Base-by-base conservation (phyloP, 2,888 invertebrate species). In the Acanthopleura granulata region DNA sequence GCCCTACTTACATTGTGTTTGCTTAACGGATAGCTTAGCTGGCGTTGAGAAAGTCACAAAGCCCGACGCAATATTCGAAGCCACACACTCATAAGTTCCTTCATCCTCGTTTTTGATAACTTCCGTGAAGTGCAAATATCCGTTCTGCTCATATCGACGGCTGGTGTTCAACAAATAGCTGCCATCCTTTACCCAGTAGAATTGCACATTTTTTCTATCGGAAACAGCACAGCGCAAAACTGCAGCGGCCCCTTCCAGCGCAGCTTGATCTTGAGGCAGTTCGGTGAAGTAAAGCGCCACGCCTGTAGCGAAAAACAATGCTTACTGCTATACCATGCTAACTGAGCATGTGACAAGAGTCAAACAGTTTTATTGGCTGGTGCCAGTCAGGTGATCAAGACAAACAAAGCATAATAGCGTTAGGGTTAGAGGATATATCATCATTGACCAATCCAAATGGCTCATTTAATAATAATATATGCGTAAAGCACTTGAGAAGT, bases 171-270 rank as follows among this genome's bases (percentile, higher is more conserved):
- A 14, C 49, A 71, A 25, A 71, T 71, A 71, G 50, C 71, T 71
- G 40, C 50, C 50, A 71, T 71, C 71, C 25, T 71, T 71, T 71
- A 49, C 71, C 71, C 71, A 71, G 40, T 71, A 71, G 50, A 71
- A 71, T 49, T 71, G 71, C 18, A 71, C 50, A 49, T n/a, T n/a
- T 49, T 40, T 49, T 18, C 71, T 30, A 71, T 71, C 71, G 25
- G 40, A 49, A 15, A 71, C 71, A 49, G 71, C 71, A 49, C 71
- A 71, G 71, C 71, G 71, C 71, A 71, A 71, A 6, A 71, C 71
- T 1, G 27, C 27, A 18, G 71, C 27, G n/a, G 71, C 25, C 16
- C 71, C 71, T 71, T 71, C 71, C 40, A 71, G 50, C 49, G 49
- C 71, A 9, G 50, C 40, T 40, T 40, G 49, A 71, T 49, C 50